Evolutionary conservation across 2,888 invertebrate species (phyloP), one percentile per base, ranked within the genome.

Genomic region (Clivina fossor): DNA sequence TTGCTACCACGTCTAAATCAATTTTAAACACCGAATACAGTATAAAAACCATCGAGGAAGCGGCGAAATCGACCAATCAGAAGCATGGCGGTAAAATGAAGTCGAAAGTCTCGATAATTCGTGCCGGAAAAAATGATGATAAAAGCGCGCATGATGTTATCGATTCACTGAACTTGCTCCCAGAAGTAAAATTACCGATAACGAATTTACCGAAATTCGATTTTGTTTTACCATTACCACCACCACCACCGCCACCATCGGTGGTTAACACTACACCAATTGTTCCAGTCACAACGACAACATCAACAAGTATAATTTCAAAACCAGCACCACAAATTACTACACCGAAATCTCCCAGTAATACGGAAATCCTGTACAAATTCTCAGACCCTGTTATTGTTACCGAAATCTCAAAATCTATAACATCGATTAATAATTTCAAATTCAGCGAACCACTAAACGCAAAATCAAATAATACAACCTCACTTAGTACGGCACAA

Each of bases 201-300:
- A 74, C 78, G n/a, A 77, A 74, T 44, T 70, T 82, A 64, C 82
- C 82, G 2, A 78, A 74, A 60, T 81, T 83, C 63, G 78, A 79
- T 63, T 76, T 81, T 57, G 66, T 71, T 20, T 63, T 76, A 58
- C 73, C 75, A 16, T 68, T 69, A 15, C 67, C 67, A 24, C 61
- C 67, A 41, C 64, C 66, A 44, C 37, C 60, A 22, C 55, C 35
- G 35, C 47, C 54, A 18, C 59, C 43, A 30, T 30, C 33, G 24
- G 24, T 57, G 46, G 44, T 55, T 49, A 43, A 18, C 28, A 44
- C 43, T 19, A 3, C 63, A 62, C 48, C 56, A 19, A 46, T 43
- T 44, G 20, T 44, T 13, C 47, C 57, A 47, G 19, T 49, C 3
- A 30, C 50, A 30, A 43, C 18, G 11, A 28, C 24, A 7, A n/a